A percentile compares a stretch with the other conserved stretches of the same genome.
phyloP scores from a whole-genome alignment of 1,140 invertebrate species.

The Drosophila navojoa region DNA sequence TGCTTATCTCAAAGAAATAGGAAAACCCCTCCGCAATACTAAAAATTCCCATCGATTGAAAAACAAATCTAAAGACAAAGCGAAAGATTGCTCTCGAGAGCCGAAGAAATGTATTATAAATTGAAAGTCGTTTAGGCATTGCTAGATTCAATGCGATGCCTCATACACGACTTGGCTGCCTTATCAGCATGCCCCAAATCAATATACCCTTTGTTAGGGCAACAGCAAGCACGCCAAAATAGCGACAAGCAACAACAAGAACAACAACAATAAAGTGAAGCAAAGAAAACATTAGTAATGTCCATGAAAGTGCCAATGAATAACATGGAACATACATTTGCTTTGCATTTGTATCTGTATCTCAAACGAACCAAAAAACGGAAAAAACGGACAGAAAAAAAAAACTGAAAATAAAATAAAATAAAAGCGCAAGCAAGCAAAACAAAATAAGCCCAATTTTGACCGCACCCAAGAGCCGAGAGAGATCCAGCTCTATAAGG shows the following conservation, averaged over 20 bases:
- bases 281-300: slow-evolving; percentile 63
- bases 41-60: too few relatives aligned
- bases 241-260: slow-evolving; percentile 5
- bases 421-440: slow-evolving; percentile 59
- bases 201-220: slow-evolving; percentile 18
- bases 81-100: too few relatives aligned
- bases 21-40: too few relatives aligned
- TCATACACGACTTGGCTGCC: neutral
- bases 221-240: neutral
- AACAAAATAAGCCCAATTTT: slow-evolving; percentile 62
- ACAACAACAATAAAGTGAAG: neutral
- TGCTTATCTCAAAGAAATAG: too few relatives aligned
- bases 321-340: slow-evolving; percentile 77
- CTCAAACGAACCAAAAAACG: slow-evolving; percentile 30
- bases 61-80: too few relatives aligned
- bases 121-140: too few relatives aligned
- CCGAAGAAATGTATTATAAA: too few relatives aligned
- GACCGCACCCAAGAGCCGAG: slow-evolving; percentile 65
- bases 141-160: too few relatives aligned
- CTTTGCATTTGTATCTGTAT: slow-evolving; percentile 52
- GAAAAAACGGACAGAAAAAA: slow-evolving; percentile 16
- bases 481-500: slow-evolving; percentile 31
- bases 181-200: neutral
- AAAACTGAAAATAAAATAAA: too few relatives aligned
- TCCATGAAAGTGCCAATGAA: slow-evolving; percentile 73